Conservation (phyloP, 2,113 vertebrate species). For the Anoura caudifer region DNA sequence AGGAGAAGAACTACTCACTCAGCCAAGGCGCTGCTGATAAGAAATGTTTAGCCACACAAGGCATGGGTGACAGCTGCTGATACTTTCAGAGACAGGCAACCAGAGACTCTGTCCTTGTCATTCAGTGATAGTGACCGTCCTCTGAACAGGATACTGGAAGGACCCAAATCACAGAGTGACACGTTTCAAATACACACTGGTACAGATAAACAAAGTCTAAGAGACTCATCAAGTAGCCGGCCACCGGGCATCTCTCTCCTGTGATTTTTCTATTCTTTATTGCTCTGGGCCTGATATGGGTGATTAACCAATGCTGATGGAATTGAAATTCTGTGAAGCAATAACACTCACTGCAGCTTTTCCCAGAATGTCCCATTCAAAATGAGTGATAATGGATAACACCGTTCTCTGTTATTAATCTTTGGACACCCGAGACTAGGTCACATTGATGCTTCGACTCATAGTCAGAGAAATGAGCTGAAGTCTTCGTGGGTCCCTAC, state of each 20-base stretch:
- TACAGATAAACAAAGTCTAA: neutral
- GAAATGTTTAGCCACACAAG: neutral
- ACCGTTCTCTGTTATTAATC: neutral
- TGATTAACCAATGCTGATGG: neutral
- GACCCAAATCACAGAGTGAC: neutral
- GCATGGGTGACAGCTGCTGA: neutral
- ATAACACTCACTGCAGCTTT: neutral
- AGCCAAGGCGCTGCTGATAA: neutral
- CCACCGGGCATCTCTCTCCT: neutral
- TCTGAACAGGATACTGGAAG: neutral
- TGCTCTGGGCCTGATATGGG: neutral
- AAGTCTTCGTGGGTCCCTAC: neutral
- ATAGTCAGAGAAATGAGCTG: neutral
- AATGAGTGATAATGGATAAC: neutral
- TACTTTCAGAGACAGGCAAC: neutral
- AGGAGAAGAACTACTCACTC: neutral
- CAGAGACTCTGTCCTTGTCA: neutral
- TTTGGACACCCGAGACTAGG: neutral
- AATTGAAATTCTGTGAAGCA: neutral
- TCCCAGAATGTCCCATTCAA: neutral
- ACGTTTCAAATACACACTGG: neutral
- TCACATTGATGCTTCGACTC: neutral
- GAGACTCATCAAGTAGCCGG: neutral
- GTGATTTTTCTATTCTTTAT: neutral
- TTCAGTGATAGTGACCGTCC: fast-evolving